Base-by-base conservation (phyloP, 2,797 vertebrate species). In the Alcedo quadribrachys region DNA sequence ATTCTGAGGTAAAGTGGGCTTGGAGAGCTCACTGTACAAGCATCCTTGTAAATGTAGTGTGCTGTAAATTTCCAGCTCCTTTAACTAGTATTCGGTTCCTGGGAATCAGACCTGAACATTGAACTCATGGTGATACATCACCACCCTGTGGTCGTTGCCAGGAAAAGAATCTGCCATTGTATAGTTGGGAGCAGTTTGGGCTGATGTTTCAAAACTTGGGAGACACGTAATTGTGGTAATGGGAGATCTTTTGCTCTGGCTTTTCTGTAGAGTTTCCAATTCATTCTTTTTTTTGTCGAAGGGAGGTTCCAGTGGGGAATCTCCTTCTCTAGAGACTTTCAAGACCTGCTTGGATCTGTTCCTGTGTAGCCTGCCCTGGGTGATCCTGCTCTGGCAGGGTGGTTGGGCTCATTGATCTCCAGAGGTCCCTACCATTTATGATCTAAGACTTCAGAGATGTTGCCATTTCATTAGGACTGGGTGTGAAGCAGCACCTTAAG, bases 141-240 rank as follows among this genome's bases (percentile, higher is more conserved):
- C 96, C 96, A 96, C 91, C 96, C 19, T 95, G 96, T 94, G 96
- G 94, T 58, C 57, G 33, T 22, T 74, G 12, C 15, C 37, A 12
- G 85, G 46, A 92, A 85, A 81, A 82, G 20, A 77, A 80, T 20
- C 45, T 65, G 17, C 45, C 11, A 4, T 9, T 25, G 63, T 40
- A 28, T 0, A 17, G 8, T 2, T 11, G 32, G 28, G 50, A 43
- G 32, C 43, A 70, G n/a, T 1, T 4, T 28, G 14, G 53, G 27
- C 4, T 24, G 7, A 5, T 19, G 21, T 32, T 81, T 54, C 33
- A 68, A 67, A 89, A 53, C 27, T 11, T 32, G 61, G 8, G 37
- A 60, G 8, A 76, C 13, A 8, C 0, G 2, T 10, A 46, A 5
- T 28, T 58, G 30, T 35, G 28, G 58, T 15, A 82, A 55, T 19